Conservation (phyloP, 2,888 invertebrate genomes). For the Diabrotica balteata region DNA sequence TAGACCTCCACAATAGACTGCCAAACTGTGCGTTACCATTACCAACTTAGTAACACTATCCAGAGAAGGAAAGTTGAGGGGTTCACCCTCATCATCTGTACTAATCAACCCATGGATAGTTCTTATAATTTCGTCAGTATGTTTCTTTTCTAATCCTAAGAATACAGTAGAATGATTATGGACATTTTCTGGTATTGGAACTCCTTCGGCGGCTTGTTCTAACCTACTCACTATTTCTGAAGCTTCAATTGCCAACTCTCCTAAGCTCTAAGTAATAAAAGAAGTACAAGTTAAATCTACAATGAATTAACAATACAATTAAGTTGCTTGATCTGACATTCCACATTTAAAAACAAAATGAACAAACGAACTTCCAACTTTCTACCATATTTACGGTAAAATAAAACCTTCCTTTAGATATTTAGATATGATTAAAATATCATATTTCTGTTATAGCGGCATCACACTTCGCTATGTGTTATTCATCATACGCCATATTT, state of each 20-base stretch:
- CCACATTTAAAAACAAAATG: no score
- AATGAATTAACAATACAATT: no score
- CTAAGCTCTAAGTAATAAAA: constrained; percentile 45
- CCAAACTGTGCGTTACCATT: constrained; percentile 85
- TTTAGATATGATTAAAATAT: no score
- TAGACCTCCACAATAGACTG: constrained; percentile 85
- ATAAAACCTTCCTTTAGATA: no score
- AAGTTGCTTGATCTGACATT: no score
- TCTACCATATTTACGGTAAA: no score
- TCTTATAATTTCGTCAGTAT: constrained; percentile 67
- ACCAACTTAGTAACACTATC: constrained; percentile 72
- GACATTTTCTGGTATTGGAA: constrained; percentile 47
- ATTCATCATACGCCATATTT: no score
- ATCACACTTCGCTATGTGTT: no score
- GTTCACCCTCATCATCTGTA: constrained; percentile 71
- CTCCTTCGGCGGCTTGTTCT: constrained; percentile 58
- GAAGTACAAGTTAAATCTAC: no score
- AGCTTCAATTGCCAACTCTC: constrained; percentile 60
- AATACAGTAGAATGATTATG: constrained; percentile 55
- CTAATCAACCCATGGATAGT: constrained; percentile 67
- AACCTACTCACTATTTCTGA: constrained; percentile 60
- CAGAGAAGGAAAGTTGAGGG: constrained; percentile 66
- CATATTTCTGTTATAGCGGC: no score
- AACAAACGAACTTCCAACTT: no score
- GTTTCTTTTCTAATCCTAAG: constrained; percentile 57